A percentile compares a stretch with the other conserved stretches of the same genome.
phyloP scores from a whole-genome alignment of 2,113 vertebrate genomes.

The Vidua chalybeata region DNA sequence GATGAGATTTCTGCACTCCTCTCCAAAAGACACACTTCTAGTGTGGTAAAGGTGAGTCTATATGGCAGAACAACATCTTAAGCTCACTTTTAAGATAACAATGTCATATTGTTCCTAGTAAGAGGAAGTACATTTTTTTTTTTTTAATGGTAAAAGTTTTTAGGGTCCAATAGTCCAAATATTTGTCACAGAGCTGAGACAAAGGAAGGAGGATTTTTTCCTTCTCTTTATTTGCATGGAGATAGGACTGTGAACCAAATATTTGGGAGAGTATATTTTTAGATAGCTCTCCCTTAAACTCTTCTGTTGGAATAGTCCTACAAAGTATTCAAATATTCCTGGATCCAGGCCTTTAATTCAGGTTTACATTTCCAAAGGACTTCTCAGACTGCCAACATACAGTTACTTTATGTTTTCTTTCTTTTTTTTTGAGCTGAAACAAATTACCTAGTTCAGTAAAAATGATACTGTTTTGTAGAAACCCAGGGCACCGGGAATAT shows the following conservation, averaged over 20 bases:
- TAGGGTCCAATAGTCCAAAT: background rate
- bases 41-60: background rate
- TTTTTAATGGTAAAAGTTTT: background rate
- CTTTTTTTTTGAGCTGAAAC: background rate
- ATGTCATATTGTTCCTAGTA: background rate
- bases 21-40: background rate
- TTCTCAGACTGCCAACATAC: background rate
- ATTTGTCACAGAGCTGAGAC: background rate
- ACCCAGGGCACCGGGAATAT: too few relatives aligned
- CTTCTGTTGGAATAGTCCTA: background rate
- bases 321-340: background rate
- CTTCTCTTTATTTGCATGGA: background rate
- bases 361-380: background rate
- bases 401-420: background rate
- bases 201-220: background rate
- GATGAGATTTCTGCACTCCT: background rate
- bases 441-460: background rate
- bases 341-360: background rate
- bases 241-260: background rate
- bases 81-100: background rate
- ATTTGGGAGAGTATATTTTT: background rate
- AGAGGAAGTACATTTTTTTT: background rate
- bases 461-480: background rate
- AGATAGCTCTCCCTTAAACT: background rate
- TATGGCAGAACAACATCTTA: background rate